These are phyloP conservation scores for Cyclargus thomasi DNA, from an alignment of 1,140 invertebrate species.

Conservation along the genomic window DNA sequence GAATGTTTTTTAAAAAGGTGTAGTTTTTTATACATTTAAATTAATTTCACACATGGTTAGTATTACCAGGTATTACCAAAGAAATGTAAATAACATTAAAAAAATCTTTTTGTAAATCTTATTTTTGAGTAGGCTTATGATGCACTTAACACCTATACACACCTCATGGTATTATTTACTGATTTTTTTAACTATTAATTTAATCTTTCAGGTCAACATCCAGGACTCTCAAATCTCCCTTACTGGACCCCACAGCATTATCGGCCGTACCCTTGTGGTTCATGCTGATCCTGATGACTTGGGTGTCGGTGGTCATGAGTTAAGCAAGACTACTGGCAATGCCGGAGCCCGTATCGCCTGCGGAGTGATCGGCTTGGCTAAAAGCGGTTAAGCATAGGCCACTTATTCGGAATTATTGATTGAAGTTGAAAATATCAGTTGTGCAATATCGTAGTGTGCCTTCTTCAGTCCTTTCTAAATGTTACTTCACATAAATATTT, in stretches of 20 bases:
- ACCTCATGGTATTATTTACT: too few species aligned
- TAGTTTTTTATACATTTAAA: too few species aligned
- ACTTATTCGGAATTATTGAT: neutral
- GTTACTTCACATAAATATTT: too few species aligned
- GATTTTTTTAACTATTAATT: neutral
- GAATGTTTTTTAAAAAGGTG: too few species aligned
- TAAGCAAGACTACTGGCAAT: slow-evolving; percentile 97
- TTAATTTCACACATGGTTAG: too few species aligned
- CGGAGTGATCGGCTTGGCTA: slow-evolving; percentile 95
- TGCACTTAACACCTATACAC: too few species aligned
- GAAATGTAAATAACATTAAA: too few species aligned
- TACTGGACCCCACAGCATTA: slow-evolving; percentile 84
- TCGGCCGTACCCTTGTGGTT: slow-evolving; percentile 92
- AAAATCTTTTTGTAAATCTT: too few species aligned
- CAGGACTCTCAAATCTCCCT: slow-evolving; percentile 58
- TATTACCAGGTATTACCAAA: too few species aligned
- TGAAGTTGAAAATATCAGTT: neutral
- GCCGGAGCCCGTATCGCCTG: slow-evolving; percentile 96
- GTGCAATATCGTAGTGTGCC: slow-evolving; percentile 19
- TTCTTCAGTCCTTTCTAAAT: slow-evolving; percentile 17
- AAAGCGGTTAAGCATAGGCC: slow-evolving; percentile 35
- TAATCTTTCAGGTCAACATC: slow-evolving; percentile 52
- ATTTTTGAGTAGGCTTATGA: too few species aligned
- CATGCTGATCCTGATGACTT: slow-evolving; percentile 97
- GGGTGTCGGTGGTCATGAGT: slow-evolving; percentile 93